Base-by-base conservation (phyloP, 2,113 vertebrate genomes). In the Ictalurus punctatus region DNA sequence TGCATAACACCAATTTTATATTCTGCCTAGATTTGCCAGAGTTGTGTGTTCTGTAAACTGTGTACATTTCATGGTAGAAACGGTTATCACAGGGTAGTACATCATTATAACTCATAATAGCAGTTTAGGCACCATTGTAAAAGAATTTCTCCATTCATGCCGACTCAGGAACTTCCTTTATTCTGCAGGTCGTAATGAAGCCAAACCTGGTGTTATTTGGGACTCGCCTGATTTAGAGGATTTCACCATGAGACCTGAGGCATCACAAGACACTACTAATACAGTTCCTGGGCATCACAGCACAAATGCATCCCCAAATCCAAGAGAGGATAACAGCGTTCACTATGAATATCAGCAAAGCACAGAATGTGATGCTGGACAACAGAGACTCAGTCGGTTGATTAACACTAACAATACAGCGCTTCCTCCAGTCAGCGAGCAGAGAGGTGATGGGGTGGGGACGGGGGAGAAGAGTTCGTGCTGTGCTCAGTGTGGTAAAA, bases 401-500 rank as follows among this genome's bases (percentile, higher is more conserved):
- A 19, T 34, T 21, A 69, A 84, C 13, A 9, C 59, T 17, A 71
- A 84, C 9, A 9, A 30, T 7, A 13, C 6, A 25, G 56, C 40
- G 14, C 44, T 44, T 63, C 69, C n/a, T 25, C 54, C 52, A 0
- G 73, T 23, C 6, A n/a, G 71, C 1, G 91, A 84, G 52, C 89
- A 89, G 44, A 82, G 91, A 40, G 81, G 67, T 0, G 59, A 89
- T 0, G 84, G 83, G 0, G 56, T n/a, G 4, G 88, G 73, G 34
- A 56, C 44, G 10, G 91, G 80, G 37, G 90, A 90, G 73, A 90
- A 90, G 52, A 90, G 91, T 67, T 92, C 91, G 0, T 76, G 87
- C 19, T 92, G 91, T n/a, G 56, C 63, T 48, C 91, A 92, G 74
- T 92, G 91, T 1, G 91, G 91, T 14, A 92, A 92, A 73, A 91